A percentile compares a stretch with the other conserved stretches of the same genome.
phyloP scores from a whole-genome alignment of 2,888 invertebrate genomes.

The Dynastes maya region DNA sequence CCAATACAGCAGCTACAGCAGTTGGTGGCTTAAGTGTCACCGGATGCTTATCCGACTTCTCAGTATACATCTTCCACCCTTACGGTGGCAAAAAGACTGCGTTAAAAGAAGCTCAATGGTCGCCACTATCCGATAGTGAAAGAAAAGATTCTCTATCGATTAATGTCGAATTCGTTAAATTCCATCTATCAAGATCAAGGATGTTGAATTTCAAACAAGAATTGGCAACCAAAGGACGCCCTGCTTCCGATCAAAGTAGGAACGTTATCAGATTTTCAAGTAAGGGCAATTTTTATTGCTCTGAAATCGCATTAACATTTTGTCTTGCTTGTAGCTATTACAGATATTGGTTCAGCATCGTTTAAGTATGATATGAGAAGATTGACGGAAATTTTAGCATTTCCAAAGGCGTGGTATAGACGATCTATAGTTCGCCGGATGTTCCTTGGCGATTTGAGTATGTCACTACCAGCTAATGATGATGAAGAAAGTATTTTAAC shows the following conservation, averaged over 20 bases:
- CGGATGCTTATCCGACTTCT: constrained; percentile 96
- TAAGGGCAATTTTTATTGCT: constrained; percentile 12
- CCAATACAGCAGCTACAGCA: constrained; percentile 77
- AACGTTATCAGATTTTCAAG: constrained; percentile 66
- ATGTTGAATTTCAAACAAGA: constrained; percentile 87
- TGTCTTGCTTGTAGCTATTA: constrained; percentile 79
- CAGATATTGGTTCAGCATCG: constrained; percentile 95
- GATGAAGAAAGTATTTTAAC: constrained; percentile 61
- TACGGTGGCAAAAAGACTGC: constrained; percentile 93
- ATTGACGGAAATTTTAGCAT: constrained; percentile 95
- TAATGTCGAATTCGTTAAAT: constrained; percentile 97
- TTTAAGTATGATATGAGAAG: constrained; percentile 99
- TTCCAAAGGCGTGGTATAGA: constrained; percentile 99
- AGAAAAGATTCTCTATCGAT: constrained; percentile 96
- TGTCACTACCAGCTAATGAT: constrained; percentile 67
- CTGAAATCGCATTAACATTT: background rate
- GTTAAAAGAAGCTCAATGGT: constrained; percentile 87
- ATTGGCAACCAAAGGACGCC: constrained; percentile 68
- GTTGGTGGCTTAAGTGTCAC: constrained; percentile 94
- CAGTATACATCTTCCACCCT: constrained; percentile 98
- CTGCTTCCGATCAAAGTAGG: constrained; percentile 78
- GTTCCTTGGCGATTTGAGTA: constrained; percentile 93
- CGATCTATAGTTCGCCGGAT: constrained; percentile 92
- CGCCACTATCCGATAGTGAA: constrained; percentile 89
- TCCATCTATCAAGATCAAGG: constrained; percentile 92